Percentiles rank a stretch among this genome's conserved stretches.
Conservation (phyloP, 2,113 vertebrate genomes). For the Oostethus manadensis region DNA sequence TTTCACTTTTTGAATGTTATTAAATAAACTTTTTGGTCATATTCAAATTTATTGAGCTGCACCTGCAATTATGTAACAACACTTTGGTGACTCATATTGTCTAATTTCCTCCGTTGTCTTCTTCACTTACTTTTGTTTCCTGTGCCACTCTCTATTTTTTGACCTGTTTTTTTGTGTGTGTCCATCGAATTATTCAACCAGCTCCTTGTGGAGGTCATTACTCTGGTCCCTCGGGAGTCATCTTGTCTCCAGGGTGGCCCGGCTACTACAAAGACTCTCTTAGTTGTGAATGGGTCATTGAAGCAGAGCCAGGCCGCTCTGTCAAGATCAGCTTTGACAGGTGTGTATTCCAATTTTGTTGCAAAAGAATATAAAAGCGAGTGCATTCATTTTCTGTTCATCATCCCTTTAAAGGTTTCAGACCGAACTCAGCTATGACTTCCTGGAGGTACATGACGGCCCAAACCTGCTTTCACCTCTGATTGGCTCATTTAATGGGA, state of each 20-base stretch:
- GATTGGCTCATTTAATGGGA: slow-evolving; percentile 93
- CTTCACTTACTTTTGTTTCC: neutral
- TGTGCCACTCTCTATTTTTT: neutral
- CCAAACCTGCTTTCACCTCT: slow-evolving; percentile 89
- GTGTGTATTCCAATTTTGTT: slow-evolving; percentile 64
- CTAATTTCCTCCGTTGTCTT: neutral
- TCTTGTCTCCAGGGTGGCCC: slow-evolving; percentile 97
- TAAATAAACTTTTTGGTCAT: no score
- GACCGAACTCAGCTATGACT: slow-evolving; percentile 96
- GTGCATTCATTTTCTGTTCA: slow-evolving; percentile 5
- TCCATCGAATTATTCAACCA: slow-evolving; percentile 52
- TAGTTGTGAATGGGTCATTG: slow-evolving; percentile 99
- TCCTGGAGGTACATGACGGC: slow-evolving; percentile 94
- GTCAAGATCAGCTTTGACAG: slow-evolving; percentile 99
- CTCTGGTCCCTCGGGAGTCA: slow-evolving; percentile 89
- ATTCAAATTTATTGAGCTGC: no score
- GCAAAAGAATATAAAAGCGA: neutral
- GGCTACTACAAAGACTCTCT: slow-evolving; percentile 98
- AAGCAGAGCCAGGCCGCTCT: slow-evolving; percentile 91
- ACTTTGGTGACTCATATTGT: no score
- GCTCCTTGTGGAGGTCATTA: slow-evolving; percentile 97
- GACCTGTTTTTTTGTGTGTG: neutral
- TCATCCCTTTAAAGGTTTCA: slow-evolving; percentile 80
- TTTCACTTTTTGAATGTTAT: no score
- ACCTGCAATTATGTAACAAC: no score